A percentile compares a stretch with the other conserved stretches of the same genome.
phyloP scores from a whole-genome alignment of 2,888 invertebrate species.

The Cryptophagus acutangulus region DNA sequence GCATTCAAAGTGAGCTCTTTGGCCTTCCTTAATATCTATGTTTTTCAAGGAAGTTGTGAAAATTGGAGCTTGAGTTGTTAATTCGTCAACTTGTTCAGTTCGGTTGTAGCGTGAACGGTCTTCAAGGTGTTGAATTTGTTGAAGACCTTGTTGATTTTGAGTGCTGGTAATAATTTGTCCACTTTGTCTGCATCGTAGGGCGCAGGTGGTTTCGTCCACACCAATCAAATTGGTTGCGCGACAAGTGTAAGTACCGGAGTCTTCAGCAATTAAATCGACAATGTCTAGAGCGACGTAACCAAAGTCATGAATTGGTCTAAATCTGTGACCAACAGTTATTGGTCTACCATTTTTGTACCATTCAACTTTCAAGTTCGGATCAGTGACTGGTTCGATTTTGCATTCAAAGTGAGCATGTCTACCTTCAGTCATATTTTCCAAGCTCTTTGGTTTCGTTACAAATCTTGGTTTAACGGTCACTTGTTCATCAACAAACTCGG shows the following conservation, averaged over 20 bases:
- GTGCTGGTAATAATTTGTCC: slow-evolving; percentile 79
- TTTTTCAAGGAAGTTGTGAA: slow-evolving; percentile 91
- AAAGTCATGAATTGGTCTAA: slow-evolving; percentile 96
- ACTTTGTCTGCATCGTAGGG: slow-evolving; percentile 66
- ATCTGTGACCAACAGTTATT: slow-evolving; percentile 89
- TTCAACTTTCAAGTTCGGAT: slow-evolving; percentile 92
- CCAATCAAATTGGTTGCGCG: slow-evolving; percentile 88
- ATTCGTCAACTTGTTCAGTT: slow-evolving; percentile 71
- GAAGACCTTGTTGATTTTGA: slow-evolving; percentile 81
- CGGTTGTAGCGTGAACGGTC: slow-evolving; percentile 75
- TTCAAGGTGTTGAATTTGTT: slow-evolving; percentile 86
- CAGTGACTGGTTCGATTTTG: slow-evolving; percentile 93
- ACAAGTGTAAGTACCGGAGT: slow-evolving; percentile 90
- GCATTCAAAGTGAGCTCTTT: slow-evolving; percentile 91
- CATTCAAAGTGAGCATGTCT: slow-evolving; percentile 97
- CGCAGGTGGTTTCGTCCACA: slow-evolving; percentile 76
- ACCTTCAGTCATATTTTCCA: slow-evolving; percentile 80
- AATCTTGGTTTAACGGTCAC: slow-evolving; percentile 81
- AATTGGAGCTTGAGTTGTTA: slow-evolving; percentile 85
- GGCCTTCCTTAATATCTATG: slow-evolving; percentile 89
- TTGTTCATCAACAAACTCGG: slow-evolving; percentile 75
- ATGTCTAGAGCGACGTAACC: slow-evolving; percentile 97
- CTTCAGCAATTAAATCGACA: slow-evolving; percentile 92
- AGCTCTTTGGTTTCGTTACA: slow-evolving; percentile 80
- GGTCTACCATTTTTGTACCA: slow-evolving; percentile 96